Conservation (phyloP, 2,888 invertebrate genomes). For the Synergus umbraculus region DNA sequence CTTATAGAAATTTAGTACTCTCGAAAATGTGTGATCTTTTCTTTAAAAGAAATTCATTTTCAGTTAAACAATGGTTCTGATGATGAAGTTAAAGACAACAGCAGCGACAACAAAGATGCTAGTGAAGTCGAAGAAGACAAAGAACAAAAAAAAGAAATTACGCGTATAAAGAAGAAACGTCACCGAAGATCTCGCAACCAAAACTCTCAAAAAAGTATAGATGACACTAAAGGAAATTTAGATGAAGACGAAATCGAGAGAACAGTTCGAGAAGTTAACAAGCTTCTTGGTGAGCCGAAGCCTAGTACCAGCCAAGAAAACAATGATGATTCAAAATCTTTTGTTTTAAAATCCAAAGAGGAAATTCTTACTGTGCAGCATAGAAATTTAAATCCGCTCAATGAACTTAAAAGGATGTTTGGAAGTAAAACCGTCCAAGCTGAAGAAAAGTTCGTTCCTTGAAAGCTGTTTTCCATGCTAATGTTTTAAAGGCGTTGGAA, state of each 20-base stretch:
- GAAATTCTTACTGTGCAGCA: slow-evolving; percentile 83
- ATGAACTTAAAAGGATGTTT: slow-evolving; percentile 89
- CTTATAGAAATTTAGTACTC: too few species aligned
- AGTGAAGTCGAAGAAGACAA: slow-evolving; percentile 82
- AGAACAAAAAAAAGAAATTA: slow-evolving; percentile 64
- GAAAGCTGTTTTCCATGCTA: not conserved
- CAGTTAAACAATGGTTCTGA: slow-evolving; percentile 85
- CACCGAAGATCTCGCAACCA: slow-evolving; percentile 58
- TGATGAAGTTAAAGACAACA: slow-evolving; percentile 81
- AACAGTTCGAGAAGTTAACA: slow-evolving; percentile 83
- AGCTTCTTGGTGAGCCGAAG: slow-evolving; percentile 81
- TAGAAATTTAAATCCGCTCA: slow-evolving; percentile 87
- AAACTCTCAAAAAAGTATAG: slow-evolving; percentile 51
- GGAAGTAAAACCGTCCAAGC: slow-evolving; percentile 87
- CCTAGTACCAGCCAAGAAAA: slow-evolving; percentile 68
- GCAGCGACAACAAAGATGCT: slow-evolving; percentile 71
- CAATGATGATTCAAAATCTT: slow-evolving; percentile 53
- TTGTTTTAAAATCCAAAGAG: slow-evolving; percentile 68
- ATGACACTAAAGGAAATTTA: slow-evolving; percentile 47
- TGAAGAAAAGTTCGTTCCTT: slow-evolving; percentile 78
- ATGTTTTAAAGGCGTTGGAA: not conserved
- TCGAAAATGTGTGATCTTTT: too few species aligned
- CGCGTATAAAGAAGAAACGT: slow-evolving; percentile 51
- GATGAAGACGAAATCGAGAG: slow-evolving; percentile 83
- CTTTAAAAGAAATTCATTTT: slow-evolving; percentile 47